Evolutionary conservation across 2,113 vertebrate genomes (phyloP), one percentile per base, ranked within the genome.

Genomic region (Paradoxurus hermaphroditus): DNA sequence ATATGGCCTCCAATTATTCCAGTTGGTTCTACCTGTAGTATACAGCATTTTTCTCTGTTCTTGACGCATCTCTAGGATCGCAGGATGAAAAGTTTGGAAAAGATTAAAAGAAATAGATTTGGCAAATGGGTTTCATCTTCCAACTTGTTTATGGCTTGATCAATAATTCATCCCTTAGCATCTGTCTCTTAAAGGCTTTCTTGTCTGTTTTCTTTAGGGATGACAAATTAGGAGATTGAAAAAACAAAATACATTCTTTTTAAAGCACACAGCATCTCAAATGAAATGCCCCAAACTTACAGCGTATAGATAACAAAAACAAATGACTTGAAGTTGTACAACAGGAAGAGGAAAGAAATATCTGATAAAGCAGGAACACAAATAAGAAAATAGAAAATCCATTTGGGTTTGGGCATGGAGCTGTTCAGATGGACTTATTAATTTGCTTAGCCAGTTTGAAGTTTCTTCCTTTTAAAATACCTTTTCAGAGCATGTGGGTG

Each of bases 101-200:
- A 70, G 19, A 59, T 86, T 85, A 0, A 44, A n/a, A 36, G 73
- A 70, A 93, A 62, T 25, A 46, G 31, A 82, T 79, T 93, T 94
- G 34, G 21, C 49, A 73, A 86, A 75, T 82, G 12, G 18, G 67
- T 91, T 93, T 94, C 56, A 94, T 94, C 77, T 91, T 93, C 72
- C 72, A 86, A 68, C 53, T 88, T 88, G 46, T 77, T 97, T 85
- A 73, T 31, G 31, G n/a, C 44, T 93, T 94, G 89, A 97, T 97
- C 93, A 96, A 91, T 97, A 96, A 97, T 97, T 97, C 82, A 97
- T 93, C 59, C 34, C 63, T 73, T 56, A 87, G 46, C 70, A 85
- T 92, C 94, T 97, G 90, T 95, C 88, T 91, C 87, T 87, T 97
- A 85, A 94, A 92, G 63, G 81, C 46, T 29, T 1, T 83, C 63